A percentile compares a stretch with the other conserved stretches of the same genome.
phyloP scores from a whole-genome alignment of 2,113 vertebrate genomes.

The Pycnonotus jocosus region DNA sequence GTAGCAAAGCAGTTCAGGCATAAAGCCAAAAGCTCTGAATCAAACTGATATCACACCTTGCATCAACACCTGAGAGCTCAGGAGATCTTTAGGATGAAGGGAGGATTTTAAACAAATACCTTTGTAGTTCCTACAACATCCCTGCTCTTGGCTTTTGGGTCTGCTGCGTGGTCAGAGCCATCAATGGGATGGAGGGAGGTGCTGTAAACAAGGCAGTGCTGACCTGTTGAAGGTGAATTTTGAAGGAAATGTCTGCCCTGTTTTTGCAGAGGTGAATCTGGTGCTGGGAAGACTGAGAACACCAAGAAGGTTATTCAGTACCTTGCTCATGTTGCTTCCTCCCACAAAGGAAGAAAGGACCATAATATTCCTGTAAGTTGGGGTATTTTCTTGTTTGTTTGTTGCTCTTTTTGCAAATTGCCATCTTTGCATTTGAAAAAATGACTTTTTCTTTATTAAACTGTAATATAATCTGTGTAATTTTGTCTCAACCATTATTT shows the following conservation, averaged over 20 bases:
- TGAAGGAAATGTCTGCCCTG: constrained; percentile 26
- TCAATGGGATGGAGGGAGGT: neutral
- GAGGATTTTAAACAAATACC: neutral
- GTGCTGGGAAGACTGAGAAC: constrained; percentile 98
- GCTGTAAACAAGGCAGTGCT: neutral
- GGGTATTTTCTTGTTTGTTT: neutral
- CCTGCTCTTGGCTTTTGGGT: neutral
- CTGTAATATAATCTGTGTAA: neutral
- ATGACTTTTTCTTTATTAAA: neutral
- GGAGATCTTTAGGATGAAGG: neutral
- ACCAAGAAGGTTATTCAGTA: constrained; percentile 99
- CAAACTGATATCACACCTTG: neutral
- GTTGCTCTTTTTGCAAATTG: neutral
- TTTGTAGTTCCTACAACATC: neutral
- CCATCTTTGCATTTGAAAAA: neutral
- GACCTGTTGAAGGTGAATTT: neutral
- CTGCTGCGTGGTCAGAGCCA: neutral
- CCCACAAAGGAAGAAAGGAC: constrained; percentile 97
- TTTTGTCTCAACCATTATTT: neutral
- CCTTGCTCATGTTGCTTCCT: constrained; percentile 96
- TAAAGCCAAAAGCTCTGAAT: neutral
- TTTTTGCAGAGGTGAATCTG: constrained; percentile 90
- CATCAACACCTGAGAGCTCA: neutral
- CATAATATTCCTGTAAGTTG: constrained; percentile 95
- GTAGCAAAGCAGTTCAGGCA: neutral